Percentiles rank a stretch among this genome's conserved stretches.
Conservation (phyloP, 2,113 vertebrate genomes). For the Bagarius yarrelli region DNA sequence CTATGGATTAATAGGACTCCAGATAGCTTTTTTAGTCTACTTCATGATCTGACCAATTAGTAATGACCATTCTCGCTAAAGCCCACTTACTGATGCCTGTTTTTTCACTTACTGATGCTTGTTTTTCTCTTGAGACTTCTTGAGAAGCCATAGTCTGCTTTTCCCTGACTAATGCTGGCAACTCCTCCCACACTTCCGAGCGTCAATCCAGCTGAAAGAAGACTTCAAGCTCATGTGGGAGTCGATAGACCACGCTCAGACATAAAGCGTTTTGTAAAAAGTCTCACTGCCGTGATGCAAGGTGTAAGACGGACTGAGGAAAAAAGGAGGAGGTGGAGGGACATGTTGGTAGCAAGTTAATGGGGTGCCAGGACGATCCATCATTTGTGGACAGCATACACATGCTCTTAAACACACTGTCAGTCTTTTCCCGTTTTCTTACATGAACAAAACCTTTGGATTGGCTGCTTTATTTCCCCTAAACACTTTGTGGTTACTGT, state of each 20-base stretch:
- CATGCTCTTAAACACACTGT: background rate
- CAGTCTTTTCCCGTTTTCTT: background rate
- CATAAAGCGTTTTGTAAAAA: constrained; percentile 12
- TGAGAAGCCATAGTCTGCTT: background rate
- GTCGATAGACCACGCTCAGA: background rate
- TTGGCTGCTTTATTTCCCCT: background rate
- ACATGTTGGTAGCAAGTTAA: background rate
- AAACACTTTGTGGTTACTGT: background rate
- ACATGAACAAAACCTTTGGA: background rate
- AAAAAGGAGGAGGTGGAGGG: too few relatives aligned
- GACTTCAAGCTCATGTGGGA: background rate
- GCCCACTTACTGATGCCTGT: background rate
- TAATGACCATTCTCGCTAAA: background rate
- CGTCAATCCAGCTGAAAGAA: constrained; percentile 11
- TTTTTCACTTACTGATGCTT: too few relatives aligned
- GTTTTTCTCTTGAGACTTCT: background rate
- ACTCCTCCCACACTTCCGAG: background rate
- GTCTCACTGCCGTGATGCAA: background rate
- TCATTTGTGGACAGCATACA: background rate
- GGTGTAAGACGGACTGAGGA: constrained; percentile 13
- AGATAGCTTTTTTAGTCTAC: too few relatives aligned
- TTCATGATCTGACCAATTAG: too few relatives aligned
- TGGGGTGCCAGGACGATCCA: background rate
- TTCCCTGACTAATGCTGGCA: too few relatives aligned
- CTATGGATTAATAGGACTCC: too few relatives aligned